phyloP scores from a whole-genome alignment of 2,888 invertebrate species.

The Habroteleia sp. region DNA sequence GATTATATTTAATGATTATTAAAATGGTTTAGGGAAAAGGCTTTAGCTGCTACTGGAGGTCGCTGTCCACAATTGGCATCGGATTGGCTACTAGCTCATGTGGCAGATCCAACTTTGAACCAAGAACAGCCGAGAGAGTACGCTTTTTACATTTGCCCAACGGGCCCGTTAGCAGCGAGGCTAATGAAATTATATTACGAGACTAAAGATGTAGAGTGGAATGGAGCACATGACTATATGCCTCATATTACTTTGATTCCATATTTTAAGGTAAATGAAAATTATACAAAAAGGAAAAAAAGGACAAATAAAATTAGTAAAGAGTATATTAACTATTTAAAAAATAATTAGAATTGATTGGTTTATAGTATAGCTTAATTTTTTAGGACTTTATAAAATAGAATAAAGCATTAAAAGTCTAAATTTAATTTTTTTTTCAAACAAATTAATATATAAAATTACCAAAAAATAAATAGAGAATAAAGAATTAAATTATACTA shows the following conservation, averaged over 20 bases:
- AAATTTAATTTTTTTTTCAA: too few relatives aligned
- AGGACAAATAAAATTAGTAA: too few relatives aligned
- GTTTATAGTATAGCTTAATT: too few relatives aligned
- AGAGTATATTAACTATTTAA: too few relatives aligned
- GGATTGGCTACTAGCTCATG: conserved; percentile 95
- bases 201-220: conserved; percentile 90
- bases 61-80: conserved; percentile 93
- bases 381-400: too few relatives aligned
- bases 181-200: conserved; percentile 90
- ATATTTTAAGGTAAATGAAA: conserved; percentile 94
- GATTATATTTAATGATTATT: too few relatives aligned
- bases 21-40: conserved; percentile 93
- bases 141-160: conserved; percentile 93
- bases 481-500: too few relatives aligned
- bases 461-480: too few relatives aligned
- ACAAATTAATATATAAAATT: too few relatives aligned
- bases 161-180: conserved; percentile 87
- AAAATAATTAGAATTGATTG: too few relatives aligned
- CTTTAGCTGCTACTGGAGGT: conserved; percentile 94
- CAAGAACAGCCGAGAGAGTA: conserved; percentile 90
- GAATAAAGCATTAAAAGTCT: too few relatives aligned
- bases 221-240: conserved; percentile 93
- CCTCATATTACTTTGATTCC: conserved; percentile 95
- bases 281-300: too few relatives aligned
- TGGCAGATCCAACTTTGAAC: conserved; percentile 91